Percentiles rank a stretch among this genome's conserved stretches.
Conservation (phyloP, 2,888 invertebrate genomes). For the Endomychus coccineus region DNA sequence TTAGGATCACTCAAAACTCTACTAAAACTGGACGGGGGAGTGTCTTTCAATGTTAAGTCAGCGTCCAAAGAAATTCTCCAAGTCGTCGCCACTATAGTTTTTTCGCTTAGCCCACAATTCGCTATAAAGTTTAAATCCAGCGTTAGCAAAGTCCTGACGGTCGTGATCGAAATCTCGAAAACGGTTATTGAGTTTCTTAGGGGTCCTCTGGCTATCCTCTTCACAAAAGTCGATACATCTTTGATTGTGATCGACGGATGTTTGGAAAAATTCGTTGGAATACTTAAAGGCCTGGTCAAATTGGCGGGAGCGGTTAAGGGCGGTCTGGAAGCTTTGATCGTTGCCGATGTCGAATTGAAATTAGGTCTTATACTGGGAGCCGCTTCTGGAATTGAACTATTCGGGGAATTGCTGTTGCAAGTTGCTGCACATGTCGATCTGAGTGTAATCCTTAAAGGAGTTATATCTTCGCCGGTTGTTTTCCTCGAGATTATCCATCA, state of each 20-base stretch:
- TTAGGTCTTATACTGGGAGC: constrained; percentile 4
- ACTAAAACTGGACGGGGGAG: constrained; percentile 5
- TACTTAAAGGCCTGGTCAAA: constrained; percentile 3
- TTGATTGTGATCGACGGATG: constrained; percentile 5
- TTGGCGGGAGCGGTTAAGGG: constrained; percentile 4
- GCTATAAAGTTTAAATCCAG: background rate
- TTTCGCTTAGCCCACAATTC: background rate
- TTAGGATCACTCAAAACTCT: constrained; percentile 8
- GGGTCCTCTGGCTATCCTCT: constrained; percentile 1
- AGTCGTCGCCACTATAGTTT: background rate
- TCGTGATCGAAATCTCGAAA: too few relatives aligned
- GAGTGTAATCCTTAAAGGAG: constrained; percentile 7
- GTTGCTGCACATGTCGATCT: constrained; percentile 17
- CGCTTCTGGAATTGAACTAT: constrained; percentile 6
- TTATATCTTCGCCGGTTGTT: background rate
- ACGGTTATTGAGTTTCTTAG: background rate
- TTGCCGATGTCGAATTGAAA: background rate
- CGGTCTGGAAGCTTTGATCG: constrained; percentile 1
- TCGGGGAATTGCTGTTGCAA: constrained; percentile 19
- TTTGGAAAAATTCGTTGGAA: constrained; percentile 4
- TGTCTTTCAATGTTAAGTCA: constrained; percentile 3
- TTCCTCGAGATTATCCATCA: background rate
- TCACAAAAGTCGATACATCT: background rate
- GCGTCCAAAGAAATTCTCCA: constrained; percentile 3
- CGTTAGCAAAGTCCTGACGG: too few relatives aligned